A percentile compares a stretch with the other conserved stretches of the same genome.
These are phyloP conservation scores for Stenurella melanura DNA, from an alignment of 2,888 invertebrate genomes.

Conservation along the genomic window DNA sequence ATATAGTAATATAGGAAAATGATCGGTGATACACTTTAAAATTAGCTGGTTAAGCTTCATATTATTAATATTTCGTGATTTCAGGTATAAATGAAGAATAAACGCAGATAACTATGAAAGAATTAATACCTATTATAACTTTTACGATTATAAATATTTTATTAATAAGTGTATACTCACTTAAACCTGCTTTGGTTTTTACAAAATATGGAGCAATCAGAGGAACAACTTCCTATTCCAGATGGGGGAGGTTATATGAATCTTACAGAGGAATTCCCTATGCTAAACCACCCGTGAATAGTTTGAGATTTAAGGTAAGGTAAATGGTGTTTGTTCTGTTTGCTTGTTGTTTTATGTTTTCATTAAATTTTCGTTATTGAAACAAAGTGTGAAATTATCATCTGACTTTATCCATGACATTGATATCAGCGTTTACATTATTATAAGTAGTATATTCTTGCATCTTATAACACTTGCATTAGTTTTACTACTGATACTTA, in stretches of 20 bases:
- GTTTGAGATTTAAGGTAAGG: conserved; percentile 61
- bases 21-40: too few species aligned
- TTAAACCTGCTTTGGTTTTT: not conserved
- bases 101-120: not conserved
- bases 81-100: not conserved
- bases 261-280: conserved; percentile 62
- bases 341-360: not conserved
- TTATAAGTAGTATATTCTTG: too few species aligned
- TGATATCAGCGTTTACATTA: too few species aligned
- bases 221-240: conserved; percentile 53
- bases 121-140: not conserved
- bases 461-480: too few species aligned
- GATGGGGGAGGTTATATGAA: conserved; percentile 53
- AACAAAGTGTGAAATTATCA: not conserved
- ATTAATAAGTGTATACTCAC: not conserved
- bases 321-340: not conserved
- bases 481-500: too few species aligned
- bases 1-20: too few species aligned
- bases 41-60: too few species aligned
- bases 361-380: not conserved
- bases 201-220: conserved; percentile 54
- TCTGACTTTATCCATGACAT: too few species aligned
- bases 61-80: not conserved
- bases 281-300: conserved; percentile 61
- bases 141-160: not conserved